Percentiles rank a stretch among this genome's conserved stretches.
Evolutionary conservation across 2,113 vertebrate genomes (phyloP).

Genomic region (Coreoperca whiteheadi): DNA sequence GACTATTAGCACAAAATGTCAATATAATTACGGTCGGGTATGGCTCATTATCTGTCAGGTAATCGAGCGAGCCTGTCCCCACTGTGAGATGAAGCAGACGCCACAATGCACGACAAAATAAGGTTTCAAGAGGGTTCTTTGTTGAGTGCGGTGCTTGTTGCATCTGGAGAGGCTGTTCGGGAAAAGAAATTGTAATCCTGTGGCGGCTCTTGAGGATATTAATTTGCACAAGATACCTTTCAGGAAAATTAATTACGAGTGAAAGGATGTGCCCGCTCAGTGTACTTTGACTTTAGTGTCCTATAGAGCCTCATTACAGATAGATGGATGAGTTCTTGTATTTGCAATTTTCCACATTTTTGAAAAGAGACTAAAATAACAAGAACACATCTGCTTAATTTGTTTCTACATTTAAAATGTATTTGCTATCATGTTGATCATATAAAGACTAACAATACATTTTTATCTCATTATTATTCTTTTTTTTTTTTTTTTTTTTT

Average conservation of each 20-base stretch:
- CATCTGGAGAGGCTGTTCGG: constrained; percentile 42
- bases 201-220: constrained; percentile 26
- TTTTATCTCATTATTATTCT: neutral
- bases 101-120: constrained; percentile 27
- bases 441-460: neutral
- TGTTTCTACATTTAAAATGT: neutral
- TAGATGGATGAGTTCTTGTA: constrained; percentile 30
- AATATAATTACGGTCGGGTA: constrained; percentile 76
- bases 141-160: constrained; percentile 15
- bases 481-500: neutral
- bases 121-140: constrained; percentile 52
- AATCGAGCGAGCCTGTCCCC: constrained; percentile 45
- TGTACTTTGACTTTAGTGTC: constrained; percentile 38
- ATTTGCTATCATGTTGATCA: neutral
- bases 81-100: constrained; percentile 18
- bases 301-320: constrained; percentile 29
- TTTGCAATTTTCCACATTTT: constrained; percentile 29
- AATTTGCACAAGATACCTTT: constrained; percentile 17
- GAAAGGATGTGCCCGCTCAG: constrained; percentile 34
- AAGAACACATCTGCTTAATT: neutral
- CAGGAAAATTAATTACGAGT: constrained; percentile 52
- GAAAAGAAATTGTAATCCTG: constrained; percentile 12
- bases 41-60: constrained; percentile 67
- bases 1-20: constrained; percentile 75
- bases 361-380: neutral